phyloP scores from a whole-genome alignment of 2,113 vertebrate species.

The Craseonycteris thonglongyai region DNA sequence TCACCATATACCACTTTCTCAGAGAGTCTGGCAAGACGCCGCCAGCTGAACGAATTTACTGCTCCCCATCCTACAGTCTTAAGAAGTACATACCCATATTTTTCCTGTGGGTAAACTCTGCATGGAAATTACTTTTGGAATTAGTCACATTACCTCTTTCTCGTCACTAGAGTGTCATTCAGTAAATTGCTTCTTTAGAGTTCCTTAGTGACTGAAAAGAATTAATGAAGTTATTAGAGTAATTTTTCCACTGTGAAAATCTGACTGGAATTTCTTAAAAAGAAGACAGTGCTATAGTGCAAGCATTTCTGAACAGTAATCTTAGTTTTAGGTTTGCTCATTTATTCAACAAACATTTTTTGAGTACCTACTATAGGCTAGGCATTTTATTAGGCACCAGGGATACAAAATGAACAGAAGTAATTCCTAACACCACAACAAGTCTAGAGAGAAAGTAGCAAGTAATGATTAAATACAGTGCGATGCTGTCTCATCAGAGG shows the following conservation, averaged over 20 bases:
- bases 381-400: not conserved
- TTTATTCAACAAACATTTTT: not conserved
- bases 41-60: not conserved
- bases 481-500: no score
- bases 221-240: constrained; percentile 16
- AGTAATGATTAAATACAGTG: not conserved
- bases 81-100: not conserved
- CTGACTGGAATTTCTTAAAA: not conserved
- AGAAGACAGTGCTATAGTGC: not conserved
- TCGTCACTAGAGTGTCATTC: constrained; percentile 20
- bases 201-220: constrained; percentile 9
- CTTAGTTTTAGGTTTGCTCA: not conserved
- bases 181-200: constrained; percentile 17
- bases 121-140: constrained; percentile 53
- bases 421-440: not conserved
- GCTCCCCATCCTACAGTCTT: not conserved
- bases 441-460: not conserved
- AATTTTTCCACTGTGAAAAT: not conserved
- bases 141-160: constrained; percentile 41
- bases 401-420: not conserved
- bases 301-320: not conserved
- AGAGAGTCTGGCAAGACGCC: not conserved
- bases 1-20: not conserved
- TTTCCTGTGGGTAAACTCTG: constrained; percentile 20
- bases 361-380: not conserved